These are phyloP conservation scores for Halesus radiatus DNA, from an alignment of 1,140 invertebrate species.

Conservation along the genomic window DNA sequence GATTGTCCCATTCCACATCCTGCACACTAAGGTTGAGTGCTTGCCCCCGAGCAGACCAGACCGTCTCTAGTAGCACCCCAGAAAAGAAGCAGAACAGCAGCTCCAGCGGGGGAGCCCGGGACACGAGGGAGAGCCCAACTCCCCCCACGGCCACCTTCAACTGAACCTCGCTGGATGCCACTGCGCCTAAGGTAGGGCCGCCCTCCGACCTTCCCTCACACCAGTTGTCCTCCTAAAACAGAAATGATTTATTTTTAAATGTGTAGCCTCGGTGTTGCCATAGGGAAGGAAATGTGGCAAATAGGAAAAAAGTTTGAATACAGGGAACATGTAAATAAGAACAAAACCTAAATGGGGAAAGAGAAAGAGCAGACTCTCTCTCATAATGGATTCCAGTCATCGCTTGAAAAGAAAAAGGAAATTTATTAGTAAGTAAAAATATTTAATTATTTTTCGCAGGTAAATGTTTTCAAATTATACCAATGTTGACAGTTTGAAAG, in stretches of 20 bases:
- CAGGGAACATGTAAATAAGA: too few relatives aligned
- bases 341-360: too few relatives aligned
- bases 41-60: constrained; percentile 71
- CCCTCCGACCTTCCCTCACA: constrained; percentile 52
- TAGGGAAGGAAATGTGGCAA: too few relatives aligned
- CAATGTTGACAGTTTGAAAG: too few relatives aligned
- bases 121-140: constrained; percentile 88
- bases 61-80: constrained; percentile 79
- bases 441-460: too few relatives aligned
- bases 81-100: constrained; percentile 85
- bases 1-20: constrained; percentile 93
- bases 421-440: too few relatives aligned
- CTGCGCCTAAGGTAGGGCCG: constrained; percentile 32
- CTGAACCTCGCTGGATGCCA: constrained; percentile 69
- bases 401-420: too few relatives aligned
- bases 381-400: too few relatives aligned
- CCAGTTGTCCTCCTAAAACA: constrained; percentile 46
- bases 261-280: not conserved
- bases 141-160: constrained; percentile 77
- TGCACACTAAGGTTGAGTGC: constrained; percentile 82
- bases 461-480: too few relatives aligned
- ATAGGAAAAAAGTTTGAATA: too few relatives aligned
- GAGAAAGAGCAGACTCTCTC: too few relatives aligned
- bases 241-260: constrained; percentile 15
- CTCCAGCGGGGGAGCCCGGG: constrained; percentile 86